Evolutionary conservation across 1,140 invertebrate species (phyloP).

Genomic region (Brachionus plicatilis): DNA sequence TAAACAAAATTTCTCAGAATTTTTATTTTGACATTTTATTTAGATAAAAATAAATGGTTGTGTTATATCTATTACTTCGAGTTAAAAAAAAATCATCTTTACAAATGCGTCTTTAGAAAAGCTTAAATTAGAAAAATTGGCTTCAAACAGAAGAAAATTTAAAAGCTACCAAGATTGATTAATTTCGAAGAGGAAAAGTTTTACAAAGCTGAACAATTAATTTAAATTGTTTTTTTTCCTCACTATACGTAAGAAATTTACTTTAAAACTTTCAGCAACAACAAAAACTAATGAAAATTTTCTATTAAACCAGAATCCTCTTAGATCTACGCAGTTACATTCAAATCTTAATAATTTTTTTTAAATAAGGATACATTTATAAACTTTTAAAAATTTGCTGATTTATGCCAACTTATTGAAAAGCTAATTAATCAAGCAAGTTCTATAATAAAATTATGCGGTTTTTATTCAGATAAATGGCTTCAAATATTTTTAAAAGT

Average conservation of each 20-base stretch:
- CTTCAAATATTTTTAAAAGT: not conserved
- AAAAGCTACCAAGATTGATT: not conserved
- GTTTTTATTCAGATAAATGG: not conserved
- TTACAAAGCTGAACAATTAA: not conserved
- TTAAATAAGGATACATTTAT: not conserved
- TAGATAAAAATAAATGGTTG: not conserved
- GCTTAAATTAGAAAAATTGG: not conserved
- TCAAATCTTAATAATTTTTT: not conserved
- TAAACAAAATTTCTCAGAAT: not conserved
- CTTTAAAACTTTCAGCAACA: not conserved
- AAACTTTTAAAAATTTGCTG: not conserved
- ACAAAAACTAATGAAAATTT: not conserved
- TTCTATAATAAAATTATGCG: not conserved
- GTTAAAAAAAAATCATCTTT: not conserved
- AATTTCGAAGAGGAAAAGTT: not conserved
- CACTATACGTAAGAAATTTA: not conserved
- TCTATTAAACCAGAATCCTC: not conserved
- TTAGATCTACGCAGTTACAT: not conserved
- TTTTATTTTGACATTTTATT: not conserved
- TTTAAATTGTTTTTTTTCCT: not conserved
- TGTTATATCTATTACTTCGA: not conserved
- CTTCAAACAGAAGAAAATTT: not conserved
- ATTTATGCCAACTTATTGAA: not conserved
- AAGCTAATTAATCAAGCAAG: not conserved
- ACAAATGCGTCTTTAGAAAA: not conserved